phyloP scores from a whole-genome alignment of 2,888 invertebrate genomes.

The Helicoverpa assulta region DNA sequence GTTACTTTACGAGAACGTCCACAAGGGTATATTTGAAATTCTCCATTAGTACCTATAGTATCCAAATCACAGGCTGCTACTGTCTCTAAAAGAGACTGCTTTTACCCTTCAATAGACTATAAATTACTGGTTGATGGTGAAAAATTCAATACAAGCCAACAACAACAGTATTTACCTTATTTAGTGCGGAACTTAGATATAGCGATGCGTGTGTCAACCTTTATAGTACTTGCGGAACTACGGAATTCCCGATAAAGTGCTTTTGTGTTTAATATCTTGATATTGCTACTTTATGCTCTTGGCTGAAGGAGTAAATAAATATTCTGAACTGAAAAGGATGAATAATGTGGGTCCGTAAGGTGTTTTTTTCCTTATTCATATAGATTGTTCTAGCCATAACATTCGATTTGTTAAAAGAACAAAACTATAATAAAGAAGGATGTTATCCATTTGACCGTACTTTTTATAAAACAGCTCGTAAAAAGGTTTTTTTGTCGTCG shows the following conservation, averaged over 20 bases:
- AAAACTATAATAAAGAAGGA: conserved; percentile 2
- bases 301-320: conserved; percentile 33
- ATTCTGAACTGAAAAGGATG: conserved; percentile 17
- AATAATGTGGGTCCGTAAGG: conserved; percentile 23
- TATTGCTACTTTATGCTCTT: conserved; percentile 38
- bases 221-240: conserved; percentile 43
- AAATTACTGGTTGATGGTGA: too few relatives aligned
- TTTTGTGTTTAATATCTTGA: conserved; percentile 39
- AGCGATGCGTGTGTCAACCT: conserved; percentile 32
- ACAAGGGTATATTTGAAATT: too few relatives aligned
- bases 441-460: neutral
- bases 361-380: neutral
- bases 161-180: conserved; percentile 43
- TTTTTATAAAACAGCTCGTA: neutral
- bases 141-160: conserved; percentile 5
- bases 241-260: conserved; percentile 25
- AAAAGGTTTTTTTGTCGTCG: neutral
- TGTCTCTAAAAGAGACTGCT: too few relatives aligned
- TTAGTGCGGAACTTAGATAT: conserved; percentile 43
- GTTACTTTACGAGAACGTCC: neutral
- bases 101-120: too few relatives aligned
- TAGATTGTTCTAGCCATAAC: neutral
- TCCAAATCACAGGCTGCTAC: too few relatives aligned
- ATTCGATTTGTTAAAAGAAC: neutral
- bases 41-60: too few relatives aligned